Evolutionary conservation across 1,140 invertebrate genomes (phyloP), one percentile per base, ranked within the genome.

Genomic region (Diabrotica undecimpunctata): DNA sequence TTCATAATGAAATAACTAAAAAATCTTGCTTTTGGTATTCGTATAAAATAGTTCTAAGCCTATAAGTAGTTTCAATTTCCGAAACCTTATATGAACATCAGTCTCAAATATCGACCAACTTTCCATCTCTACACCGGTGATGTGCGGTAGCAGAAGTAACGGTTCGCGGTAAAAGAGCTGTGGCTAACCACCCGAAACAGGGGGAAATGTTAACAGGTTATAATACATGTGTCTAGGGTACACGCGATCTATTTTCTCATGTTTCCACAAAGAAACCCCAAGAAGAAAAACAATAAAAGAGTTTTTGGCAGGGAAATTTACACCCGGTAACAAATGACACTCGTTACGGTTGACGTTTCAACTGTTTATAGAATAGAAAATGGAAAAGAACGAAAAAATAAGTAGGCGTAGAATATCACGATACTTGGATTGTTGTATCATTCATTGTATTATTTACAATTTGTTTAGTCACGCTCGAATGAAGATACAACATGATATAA

Each of bases 141-240:
- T 57, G 25, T 57, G 37, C 37, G 5, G 55, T 7, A 12, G 35
- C 7, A 37, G 55, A 12, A 12, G 36, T 37, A 4, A 38, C 25
- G 7, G 38, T 37, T 38, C 11, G 4, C 13, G 25, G 5, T 13
- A 25, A 54, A 57, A 38, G 36, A 57, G 12, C 5, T 38, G 55
- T 57, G 55, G 55, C 55, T 57, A 57, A 57, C 55, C 55, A 37
- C 55, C 55, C 55, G 7, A 36, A 25, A 36, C 36, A 57, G 38
- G 38, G 55, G 55, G 37, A 57, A 57, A 57, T 57, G 55, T 57
- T 57, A 57, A 57, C 55, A 57, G 55, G 55, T 57, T 55, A 55
- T 36, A 55, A 57, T 57, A 57, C 37, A 57, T 57, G 25, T 38
- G 8, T 57, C 25, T 57, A 38, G 25, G 10, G 37, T 37, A 38